Base-by-base conservation (phyloP, 2,113 vertebrate genomes). In the Andinoacara biseriatus region DNA sequence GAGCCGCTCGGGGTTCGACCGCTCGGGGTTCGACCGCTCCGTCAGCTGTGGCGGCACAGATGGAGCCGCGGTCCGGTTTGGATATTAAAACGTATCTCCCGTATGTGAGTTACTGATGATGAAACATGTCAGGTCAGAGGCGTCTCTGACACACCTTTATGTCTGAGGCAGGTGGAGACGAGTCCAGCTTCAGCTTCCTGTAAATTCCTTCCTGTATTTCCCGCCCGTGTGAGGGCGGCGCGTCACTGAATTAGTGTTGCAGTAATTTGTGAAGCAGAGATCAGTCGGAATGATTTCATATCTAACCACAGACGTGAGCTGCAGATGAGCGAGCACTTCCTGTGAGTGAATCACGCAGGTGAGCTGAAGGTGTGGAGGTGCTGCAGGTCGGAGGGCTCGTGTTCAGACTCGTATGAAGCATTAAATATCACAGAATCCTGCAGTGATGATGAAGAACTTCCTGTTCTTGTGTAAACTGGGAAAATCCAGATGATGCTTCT, bases 381-480 rank as follows among this genome's bases (percentile, higher is more conserved):
- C 35, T 76, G 24, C 52, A 52, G 61, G 61, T 69, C 0, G 1
- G 22, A 67, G 38, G 63, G 24, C 24, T 60, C 83, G 2, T 69
- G 78, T 67, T 10, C n/a, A 40, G 69, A 54, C 78, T 29, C 11
- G 59, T 3, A 3, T 24, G 46, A 24, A 33, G 10, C 4, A 54
- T 59, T 33, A 33, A n/a, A 29, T 0, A 17, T 49, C 57, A 2
- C 72, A 0, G 61, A 0, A 2, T 38, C 4, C 0, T 58, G 54
- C 1, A 3, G 74, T 40, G 22, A 4, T 0, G 63, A 22, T 5
- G 3, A 22, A 49, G 40, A 1, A 2, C 17, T 49, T 10, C 0
- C 29, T 20, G 29, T 46, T 54, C 43, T 31, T 58, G 74, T 20
- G 6, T 24, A 35, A 18, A 54, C 59, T 8, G 58, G 58, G 31